Evolutionary conservation across 1,140 invertebrate species (phyloP), one percentile per base, ranked within the genome.

Genomic region (Rhopalosiphum maidis): DNA sequence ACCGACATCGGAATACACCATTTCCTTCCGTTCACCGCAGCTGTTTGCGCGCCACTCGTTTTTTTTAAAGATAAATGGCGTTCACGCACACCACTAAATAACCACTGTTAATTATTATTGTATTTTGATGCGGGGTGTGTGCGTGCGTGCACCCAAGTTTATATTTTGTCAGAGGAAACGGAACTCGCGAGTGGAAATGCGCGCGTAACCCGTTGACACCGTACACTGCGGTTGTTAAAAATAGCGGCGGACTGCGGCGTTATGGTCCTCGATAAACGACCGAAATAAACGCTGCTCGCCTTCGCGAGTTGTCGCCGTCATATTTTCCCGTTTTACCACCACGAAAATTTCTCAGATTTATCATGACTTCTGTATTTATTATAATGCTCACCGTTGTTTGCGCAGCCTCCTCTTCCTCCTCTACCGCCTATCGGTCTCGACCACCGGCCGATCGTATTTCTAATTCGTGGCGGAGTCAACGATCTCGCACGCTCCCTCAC

Each of bases 161-260:
- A 6, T 43, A 6, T 43, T 91, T 77, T 82, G 35, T 85, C 37
- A 4, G 23, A 25, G 83, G 83, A 96, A 22, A 94, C 94, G 43
- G 94, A 94, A 94, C 95, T 41, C 43, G 25, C 86, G 46, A 41
- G n/a, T 95, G 30, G 96, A 94, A 83, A 93, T 93, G 68, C 95
- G 95, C 94, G 68, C 95, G 95, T 60, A 95, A 94, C 8, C 91
- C 93, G 77, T 88, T 89, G 43, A 60, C 54, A 91, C 90, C 90
- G 60, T 48, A 82, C n/a, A 88, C 43, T 51, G 30, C 43, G 30
- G 48, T 54, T 25, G 82, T 86, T 93, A 93, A 93, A 93, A 86
- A 93, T 93, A 93, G 82, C 35, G 41, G 41, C 30, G n/a, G 41
- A 25, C 43, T 37, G 77, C 35, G n/a, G n/a, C 8, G 43, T 35